phyloP scores from a whole-genome alignment of 2,113 vertebrate genomes.

The Plecotus auritus region DNA sequence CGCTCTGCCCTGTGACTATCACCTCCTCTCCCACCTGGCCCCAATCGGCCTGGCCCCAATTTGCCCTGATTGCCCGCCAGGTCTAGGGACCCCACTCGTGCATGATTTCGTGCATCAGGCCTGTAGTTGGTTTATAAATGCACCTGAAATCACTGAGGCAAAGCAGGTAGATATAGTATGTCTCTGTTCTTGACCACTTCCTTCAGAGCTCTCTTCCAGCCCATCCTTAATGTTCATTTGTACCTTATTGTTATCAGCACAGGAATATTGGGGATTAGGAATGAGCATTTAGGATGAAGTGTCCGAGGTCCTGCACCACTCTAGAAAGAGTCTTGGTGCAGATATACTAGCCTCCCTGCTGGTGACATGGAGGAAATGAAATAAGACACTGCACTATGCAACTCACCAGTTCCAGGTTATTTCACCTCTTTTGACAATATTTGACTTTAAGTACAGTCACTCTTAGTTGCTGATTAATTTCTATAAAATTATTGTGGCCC shows the following conservation, averaged over 20 bases:
- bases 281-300: background rate
- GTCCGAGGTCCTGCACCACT: background rate
- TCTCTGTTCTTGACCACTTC: background rate
- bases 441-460: background rate
- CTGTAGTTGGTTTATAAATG: background rate
- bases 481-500: background rate
- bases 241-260: background rate
- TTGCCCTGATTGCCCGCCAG: too few relatives aligned
- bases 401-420: background rate
- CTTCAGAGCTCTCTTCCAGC: background rate
- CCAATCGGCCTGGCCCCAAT: too few relatives aligned
- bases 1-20: too few relatives aligned
- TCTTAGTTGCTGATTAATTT: background rate
- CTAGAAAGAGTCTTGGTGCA: background rate
- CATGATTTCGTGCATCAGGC: too few relatives aligned
- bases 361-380: background rate
- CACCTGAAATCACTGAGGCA: background rate
- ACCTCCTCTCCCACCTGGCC: too few relatives aligned
- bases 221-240: background rate
- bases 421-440: background rate
- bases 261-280: background rate
- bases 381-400: background rate
- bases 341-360: background rate
- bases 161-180: background rate
- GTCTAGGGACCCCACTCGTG: too few relatives aligned